Conservation (phyloP, 2,113 vertebrate species). For the Pithys albifrons region DNA sequence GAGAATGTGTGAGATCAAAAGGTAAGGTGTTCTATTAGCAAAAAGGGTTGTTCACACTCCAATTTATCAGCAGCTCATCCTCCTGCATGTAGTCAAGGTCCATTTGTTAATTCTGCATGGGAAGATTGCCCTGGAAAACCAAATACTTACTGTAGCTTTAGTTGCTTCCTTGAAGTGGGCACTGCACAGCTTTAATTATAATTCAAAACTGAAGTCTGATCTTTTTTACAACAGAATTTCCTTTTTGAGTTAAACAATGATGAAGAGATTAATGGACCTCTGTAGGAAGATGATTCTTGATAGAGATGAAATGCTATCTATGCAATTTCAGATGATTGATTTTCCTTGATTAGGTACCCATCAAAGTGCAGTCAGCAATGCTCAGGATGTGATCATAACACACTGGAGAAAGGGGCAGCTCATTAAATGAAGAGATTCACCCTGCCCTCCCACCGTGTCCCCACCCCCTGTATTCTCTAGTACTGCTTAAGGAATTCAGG, state of each 20-base stretch:
- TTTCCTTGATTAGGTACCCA: conserved; percentile 48
- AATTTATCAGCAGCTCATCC: not conserved
- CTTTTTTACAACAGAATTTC: conserved; percentile 32
- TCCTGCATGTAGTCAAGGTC: not conserved
- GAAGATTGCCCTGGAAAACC: not conserved
- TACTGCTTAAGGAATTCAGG: not conserved
- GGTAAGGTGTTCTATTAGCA: not conserved
- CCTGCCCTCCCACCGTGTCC: not conserved
- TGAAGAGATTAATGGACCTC: conserved; percentile 57
- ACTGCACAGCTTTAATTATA: conserved; percentile 6
- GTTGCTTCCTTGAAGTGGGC: not conserved
- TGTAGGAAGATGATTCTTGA: conserved; percentile 37
- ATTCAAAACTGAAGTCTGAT: conserved; percentile 9
- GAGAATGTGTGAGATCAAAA: not conserved
- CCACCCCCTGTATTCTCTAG: not conserved
- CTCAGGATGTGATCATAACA: conserved; percentile 11
- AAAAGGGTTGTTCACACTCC: not conserved
- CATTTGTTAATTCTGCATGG: not conserved
- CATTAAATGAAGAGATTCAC: conserved; percentile 15
- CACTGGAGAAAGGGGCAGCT: conserved; percentile 8
- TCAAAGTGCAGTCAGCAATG: conserved; percentile 37
- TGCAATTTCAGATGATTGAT: conserved; percentile 58
- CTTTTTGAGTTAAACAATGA: conserved; percentile 54
- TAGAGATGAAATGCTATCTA: conserved; percentile 47
- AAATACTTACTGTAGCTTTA: not conserved